Percentiles rank a stretch among this genome's conserved stretches.
Conservation (phyloP, 2,113 vertebrate species). For the Progne subis region DNA sequence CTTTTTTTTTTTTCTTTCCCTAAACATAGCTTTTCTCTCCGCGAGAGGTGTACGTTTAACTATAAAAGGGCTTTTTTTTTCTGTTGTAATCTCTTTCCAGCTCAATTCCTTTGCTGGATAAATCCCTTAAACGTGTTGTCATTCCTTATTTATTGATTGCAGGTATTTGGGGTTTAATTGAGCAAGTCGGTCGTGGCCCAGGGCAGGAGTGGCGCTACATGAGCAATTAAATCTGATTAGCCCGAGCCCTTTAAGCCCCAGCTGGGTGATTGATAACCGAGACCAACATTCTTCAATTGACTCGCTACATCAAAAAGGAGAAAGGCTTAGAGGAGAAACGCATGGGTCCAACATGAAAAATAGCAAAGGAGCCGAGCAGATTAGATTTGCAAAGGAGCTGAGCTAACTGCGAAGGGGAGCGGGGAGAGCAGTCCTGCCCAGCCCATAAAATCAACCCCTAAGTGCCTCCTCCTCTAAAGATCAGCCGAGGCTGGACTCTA, state of each 20-base stretch:
- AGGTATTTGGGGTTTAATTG: slow-evolving; percentile 85
- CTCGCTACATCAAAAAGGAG: slow-evolving; percentile 79
- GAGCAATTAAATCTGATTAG: slow-evolving; percentile 88
- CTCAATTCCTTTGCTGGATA: slow-evolving; percentile 72
- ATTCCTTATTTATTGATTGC: slow-evolving; percentile 82
- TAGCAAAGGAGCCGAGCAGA: slow-evolving; percentile 62
- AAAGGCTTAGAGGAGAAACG: slow-evolving; percentile 70
- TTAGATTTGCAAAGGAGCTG: slow-evolving; percentile 67
- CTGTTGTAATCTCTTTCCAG: slow-evolving; percentile 74
- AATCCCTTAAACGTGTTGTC: slow-evolving; percentile 79
- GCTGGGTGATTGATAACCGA: slow-evolving; percentile 86
- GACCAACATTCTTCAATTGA: slow-evolving; percentile 81
- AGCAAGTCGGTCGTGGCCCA: slow-evolving; percentile 81
- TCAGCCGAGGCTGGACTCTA: background rate
- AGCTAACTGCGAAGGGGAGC: slow-evolving; percentile 5
- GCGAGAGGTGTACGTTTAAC: slow-evolving; percentile 75
- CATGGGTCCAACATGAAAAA: slow-evolving; percentile 69
- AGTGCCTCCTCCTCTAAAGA: slow-evolving; percentile 29
- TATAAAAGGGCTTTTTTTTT: slow-evolving; percentile 58
- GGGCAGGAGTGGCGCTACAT: slow-evolving; percentile 82
- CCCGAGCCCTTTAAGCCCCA: slow-evolving; percentile 82
- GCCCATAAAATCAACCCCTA: slow-evolving; percentile 22
- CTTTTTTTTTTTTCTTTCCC: background rate
- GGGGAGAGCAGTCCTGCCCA: background rate
- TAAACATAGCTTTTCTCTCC: background rate